Evolutionary conservation across 1,140 invertebrate species (phyloP).

Genomic region (Vanessa tameamea): DNA sequence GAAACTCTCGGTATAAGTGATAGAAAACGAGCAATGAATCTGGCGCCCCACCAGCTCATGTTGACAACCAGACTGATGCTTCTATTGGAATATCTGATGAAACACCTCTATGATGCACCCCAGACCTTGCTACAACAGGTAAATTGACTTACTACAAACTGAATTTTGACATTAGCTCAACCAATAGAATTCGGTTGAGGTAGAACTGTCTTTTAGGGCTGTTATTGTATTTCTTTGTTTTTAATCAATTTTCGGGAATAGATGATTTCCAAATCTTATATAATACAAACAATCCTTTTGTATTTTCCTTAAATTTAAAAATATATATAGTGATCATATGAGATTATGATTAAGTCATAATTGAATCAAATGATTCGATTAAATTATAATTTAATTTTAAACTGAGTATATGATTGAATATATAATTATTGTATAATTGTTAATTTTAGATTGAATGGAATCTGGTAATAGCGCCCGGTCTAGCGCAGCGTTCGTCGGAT

Average conservation of each 20-base stretch:
- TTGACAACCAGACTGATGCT: constrained; percentile 91
- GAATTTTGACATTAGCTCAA: neutral
- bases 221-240: no score
- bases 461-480: constrained; percentile 84
- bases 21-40: constrained; percentile 57
- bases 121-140: constrained; percentile 89
- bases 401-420: neutral
- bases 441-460: constrained; percentile 92
- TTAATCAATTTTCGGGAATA: no score
- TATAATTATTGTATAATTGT: neutral
- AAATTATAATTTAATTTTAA: no score
- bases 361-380: no score
- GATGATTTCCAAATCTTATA: no score
- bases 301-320: no score
- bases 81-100: constrained; percentile 97
- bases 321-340: no score
- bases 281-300: no score
- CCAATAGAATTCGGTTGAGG: no score
- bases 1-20: constrained; percentile 91
- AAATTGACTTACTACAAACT: constrained; percentile 25
- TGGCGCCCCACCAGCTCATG: constrained; percentile 85
- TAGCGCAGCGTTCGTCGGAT: constrained; percentile 59
- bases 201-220: no score
- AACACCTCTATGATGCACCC: constrained; percentile 95
- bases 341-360: no score